Conservation (phyloP, 2,113 vertebrate genomes). For the Otolemur garnettii region DNA sequence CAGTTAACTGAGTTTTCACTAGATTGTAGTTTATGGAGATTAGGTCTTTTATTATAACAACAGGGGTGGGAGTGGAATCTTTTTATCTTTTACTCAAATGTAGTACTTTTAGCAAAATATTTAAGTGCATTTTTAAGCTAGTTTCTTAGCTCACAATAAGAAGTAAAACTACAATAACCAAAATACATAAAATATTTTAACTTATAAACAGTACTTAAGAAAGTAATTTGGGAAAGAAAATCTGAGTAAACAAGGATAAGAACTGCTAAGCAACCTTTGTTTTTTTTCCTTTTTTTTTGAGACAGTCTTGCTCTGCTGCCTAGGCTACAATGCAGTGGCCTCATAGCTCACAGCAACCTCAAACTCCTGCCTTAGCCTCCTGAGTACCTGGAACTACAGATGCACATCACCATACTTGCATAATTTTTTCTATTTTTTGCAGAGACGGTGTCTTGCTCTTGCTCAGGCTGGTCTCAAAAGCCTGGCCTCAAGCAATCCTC, state of each 20-base stretch:
- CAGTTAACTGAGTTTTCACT: background rate
- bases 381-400: no score
- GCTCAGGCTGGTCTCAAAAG: no score
- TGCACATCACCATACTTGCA: no score
- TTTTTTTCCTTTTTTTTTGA: no score
- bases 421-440: no score
- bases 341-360: no score
- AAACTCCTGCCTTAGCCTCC: no score
- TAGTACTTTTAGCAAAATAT: background rate
- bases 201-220: constrained; percentile 16
- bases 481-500: no score
- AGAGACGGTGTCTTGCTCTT: no score
- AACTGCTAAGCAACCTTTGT: background rate
- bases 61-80: background rate
- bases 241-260: background rate
- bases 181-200: constrained; percentile 67
- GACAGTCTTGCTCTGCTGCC: no score
- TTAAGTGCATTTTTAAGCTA: constrained; percentile 1
- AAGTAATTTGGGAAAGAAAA: constrained; percentile 23
- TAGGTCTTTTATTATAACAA: constrained; percentile 2
- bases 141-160: constrained; percentile 31
- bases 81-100: constrained; percentile 35
- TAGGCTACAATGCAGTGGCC: no score
- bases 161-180: constrained; percentile 41
- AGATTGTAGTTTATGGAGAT: background rate